A percentile compares a stretch with the other conserved stretches of the same genome.
Conservation (phyloP, 2,113 vertebrate genomes). For the Toxostoma redivivum region DNA sequence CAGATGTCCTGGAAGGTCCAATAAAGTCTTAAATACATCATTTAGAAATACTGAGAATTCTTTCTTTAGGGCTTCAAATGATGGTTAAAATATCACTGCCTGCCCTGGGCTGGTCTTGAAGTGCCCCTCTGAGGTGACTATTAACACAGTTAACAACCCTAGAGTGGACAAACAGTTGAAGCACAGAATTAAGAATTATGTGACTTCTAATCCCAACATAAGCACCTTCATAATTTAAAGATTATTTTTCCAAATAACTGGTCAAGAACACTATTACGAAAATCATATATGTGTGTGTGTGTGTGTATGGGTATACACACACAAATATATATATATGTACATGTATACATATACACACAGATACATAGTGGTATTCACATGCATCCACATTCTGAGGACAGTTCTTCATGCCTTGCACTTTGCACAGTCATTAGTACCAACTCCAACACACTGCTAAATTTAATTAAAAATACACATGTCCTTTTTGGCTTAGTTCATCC, state of each 20-base stretch:
- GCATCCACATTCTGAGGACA: not conserved
- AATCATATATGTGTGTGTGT: not conserved
- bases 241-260: not conserved
- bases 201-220: not conserved
- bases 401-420: not conserved
- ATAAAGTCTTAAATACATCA: not conserved
- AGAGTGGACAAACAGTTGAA: not conserved
- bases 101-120: not conserved
- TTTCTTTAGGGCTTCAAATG: not conserved
- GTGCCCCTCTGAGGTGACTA: not conserved
- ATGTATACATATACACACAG: not conserved
- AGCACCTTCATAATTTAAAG: not conserved
- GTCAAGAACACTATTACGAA: not conserved
- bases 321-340: fast-evolving
- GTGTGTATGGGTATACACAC: fast-evolving
- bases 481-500: not conserved
- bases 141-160: not conserved
- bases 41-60: not conserved
- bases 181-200: not conserved
- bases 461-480: not conserved
- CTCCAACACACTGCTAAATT: not conserved
- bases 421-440: not conserved
- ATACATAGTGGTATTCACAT: not conserved
- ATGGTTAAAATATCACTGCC: not conserved
- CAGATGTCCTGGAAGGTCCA: not conserved